These are phyloP conservation scores for Palloptera scutellata DNA, from an alignment of 2,888 invertebrate genomes.

Conservation along the genomic window DNA sequence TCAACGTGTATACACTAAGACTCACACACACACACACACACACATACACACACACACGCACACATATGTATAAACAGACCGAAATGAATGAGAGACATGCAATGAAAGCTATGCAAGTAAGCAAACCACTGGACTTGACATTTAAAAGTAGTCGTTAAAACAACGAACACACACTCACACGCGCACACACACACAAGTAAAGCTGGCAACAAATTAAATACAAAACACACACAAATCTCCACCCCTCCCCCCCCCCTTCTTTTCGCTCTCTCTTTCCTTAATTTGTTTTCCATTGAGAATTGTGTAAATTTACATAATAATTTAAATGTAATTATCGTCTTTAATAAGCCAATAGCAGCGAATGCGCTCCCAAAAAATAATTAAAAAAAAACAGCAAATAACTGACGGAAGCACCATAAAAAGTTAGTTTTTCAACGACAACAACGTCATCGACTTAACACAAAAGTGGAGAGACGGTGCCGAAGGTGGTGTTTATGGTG, in stretches of 20 bases:
- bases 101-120: too few species aligned
- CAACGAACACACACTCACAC: background rate
- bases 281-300: constrained; percentile 8
- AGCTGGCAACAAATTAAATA: background rate
- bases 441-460: too few species aligned
- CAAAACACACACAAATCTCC: background rate
- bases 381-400: constrained; percentile 1
- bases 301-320: constrained; percentile 36
- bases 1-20: too few species aligned
- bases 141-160: background rate
- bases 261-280: background rate
- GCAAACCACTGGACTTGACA: background rate
- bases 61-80: too few species aligned
- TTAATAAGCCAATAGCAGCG: constrained; percentile 23
- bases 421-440: background rate
- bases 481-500: too few species aligned
- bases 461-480: too few species aligned
- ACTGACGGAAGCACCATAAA: too few species aligned
- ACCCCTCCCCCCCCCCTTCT: background rate
- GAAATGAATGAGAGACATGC: too few species aligned
- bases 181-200: background rate
- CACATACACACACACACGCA: too few species aligned
- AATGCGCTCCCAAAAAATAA: background rate
- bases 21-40: too few species aligned
- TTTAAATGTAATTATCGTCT: constrained; percentile 39